Conservation (phyloP, 2,888 invertebrate species). For the Ormia ochracea region DNA sequence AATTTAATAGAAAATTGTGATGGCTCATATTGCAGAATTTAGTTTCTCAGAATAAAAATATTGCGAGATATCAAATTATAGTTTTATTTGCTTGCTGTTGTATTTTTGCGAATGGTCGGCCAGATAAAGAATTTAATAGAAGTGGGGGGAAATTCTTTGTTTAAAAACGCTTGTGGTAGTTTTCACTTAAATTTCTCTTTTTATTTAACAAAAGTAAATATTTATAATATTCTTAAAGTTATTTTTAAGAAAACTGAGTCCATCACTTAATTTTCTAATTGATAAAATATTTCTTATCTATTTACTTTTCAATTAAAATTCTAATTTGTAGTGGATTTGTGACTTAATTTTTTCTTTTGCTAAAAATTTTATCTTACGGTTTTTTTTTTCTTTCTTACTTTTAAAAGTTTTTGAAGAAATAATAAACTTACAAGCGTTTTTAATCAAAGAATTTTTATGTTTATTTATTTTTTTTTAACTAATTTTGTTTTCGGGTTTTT, state of each 20-base stretch:
- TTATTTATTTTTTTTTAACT: conserved; percentile 63
- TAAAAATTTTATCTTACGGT: conserved; percentile 32
- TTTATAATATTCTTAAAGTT: not conserved
- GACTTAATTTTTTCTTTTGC: conserved; percentile 52
- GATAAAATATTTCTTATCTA: not conserved
- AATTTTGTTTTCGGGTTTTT: conserved; percentile 53
- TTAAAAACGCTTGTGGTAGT: conserved; percentile 76
- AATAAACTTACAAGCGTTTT: conserved; percentile 77
- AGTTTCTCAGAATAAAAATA: not conserved
- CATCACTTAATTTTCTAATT: conserved; percentile 66
- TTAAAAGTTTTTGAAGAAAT: conserved; percentile 31
- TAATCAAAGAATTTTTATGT: conserved; percentile 76
- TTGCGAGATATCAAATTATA: not conserved
- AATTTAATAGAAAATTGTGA: conserved; percentile 73
- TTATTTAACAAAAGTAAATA: not conserved
- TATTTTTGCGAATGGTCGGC: not conserved
- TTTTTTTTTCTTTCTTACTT: conserved; percentile 2
- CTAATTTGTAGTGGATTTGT: conserved; percentile 58
- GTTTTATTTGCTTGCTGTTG: not conserved
- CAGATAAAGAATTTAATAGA: conserved; percentile 56
- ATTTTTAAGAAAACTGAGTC: conserved; percentile 64
- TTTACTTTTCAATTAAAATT: not conserved
- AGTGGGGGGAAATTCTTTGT: conserved; percentile 69
- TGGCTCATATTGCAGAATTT: conserved; percentile 70
- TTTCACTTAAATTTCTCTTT: conserved; percentile 7